Conservation (phyloP, 2,797 vertebrate species). For the Xenopus petersii region DNA sequence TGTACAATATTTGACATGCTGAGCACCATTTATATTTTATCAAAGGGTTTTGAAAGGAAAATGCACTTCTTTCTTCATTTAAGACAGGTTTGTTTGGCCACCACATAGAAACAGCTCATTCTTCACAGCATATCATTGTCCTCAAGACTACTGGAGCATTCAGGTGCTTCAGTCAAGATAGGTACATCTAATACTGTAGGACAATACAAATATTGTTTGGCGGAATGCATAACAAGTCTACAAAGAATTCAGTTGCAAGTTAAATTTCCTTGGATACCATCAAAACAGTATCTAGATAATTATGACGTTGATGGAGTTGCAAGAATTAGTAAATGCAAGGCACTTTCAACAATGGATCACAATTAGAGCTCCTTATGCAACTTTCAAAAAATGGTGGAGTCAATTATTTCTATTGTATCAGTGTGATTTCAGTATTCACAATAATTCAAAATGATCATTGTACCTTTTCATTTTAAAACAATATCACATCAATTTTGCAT, state of each 20-base stretch:
- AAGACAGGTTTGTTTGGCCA: no score
- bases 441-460: constrained; percentile 4
- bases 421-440: not conserved
- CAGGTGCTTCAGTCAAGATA: not conserved
- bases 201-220: constrained; percentile 33
- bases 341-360: constrained; percentile 41
- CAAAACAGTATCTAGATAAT: not conserved
- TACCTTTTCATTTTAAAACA: no score
- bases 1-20: no score
- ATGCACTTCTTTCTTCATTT: no score
- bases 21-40: no score
- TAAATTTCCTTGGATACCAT: not conserved
- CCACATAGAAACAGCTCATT: no score
- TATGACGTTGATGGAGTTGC: constrained; percentile 7
- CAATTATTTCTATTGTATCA: no score
- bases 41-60: no score
- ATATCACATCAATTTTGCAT: no score
- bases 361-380: constrained; percentile 20
- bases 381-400: not conserved
- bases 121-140: not conserved
- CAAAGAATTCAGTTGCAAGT: not conserved
- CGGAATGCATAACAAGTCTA: constrained; percentile 6
- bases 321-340: constrained; percentile 28
- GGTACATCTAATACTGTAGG: constrained; percentile 2
- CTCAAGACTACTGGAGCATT: not conserved